A percentile compares a stretch with the other conserved stretches of the same genome.
Conservation (phyloP, 2,113 vertebrate species). For the Phoxinus phoxinus region DNA sequence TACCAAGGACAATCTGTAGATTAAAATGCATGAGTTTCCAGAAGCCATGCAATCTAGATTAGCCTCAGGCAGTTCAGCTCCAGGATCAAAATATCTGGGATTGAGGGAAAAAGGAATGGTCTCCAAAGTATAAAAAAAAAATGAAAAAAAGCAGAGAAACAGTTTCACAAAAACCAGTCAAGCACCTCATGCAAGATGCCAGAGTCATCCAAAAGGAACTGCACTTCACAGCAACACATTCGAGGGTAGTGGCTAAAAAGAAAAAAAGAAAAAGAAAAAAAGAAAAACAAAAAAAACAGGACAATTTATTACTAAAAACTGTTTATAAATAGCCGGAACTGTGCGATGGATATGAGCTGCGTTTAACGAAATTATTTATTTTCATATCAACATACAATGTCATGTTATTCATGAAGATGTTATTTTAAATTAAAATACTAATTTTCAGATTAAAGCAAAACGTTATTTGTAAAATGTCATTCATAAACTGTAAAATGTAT, state of each 20-base stretch:
- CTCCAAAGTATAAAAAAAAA: neutral
- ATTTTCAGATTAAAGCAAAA: too few relatives aligned
- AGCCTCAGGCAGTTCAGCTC: slow-evolving; percentile 10
- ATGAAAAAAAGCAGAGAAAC: slow-evolving; percentile 10
- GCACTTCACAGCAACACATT: slow-evolving; percentile 59
- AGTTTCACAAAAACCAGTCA: slow-evolving; percentile 44
- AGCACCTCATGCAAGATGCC: slow-evolving; percentile 74
- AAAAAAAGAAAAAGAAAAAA: slow-evolving; percentile 43
- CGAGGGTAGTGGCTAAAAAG: slow-evolving; percentile 36
- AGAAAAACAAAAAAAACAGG: neutral
- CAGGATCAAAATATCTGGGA: neutral
- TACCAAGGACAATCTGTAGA: neutral
- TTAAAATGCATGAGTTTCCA: slow-evolving; percentile 35
- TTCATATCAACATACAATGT: neutral
- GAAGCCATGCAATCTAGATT: slow-evolving; percentile 53
- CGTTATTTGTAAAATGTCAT: neutral
- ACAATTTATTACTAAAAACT: slow-evolving; percentile 51
- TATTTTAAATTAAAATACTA: too few relatives aligned
- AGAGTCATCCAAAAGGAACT: slow-evolving; percentile 67
- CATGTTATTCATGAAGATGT: neutral
- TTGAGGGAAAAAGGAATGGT: neutral
- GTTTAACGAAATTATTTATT: neutral
- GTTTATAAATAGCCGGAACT: neutral
- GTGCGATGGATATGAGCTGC: neutral
- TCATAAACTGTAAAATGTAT: neutral